Evolutionary conservation across 1,140 invertebrate species (phyloP), one percentile per base, ranked within the genome.

Genomic region (Teleogryllus occipitalis): DNA sequence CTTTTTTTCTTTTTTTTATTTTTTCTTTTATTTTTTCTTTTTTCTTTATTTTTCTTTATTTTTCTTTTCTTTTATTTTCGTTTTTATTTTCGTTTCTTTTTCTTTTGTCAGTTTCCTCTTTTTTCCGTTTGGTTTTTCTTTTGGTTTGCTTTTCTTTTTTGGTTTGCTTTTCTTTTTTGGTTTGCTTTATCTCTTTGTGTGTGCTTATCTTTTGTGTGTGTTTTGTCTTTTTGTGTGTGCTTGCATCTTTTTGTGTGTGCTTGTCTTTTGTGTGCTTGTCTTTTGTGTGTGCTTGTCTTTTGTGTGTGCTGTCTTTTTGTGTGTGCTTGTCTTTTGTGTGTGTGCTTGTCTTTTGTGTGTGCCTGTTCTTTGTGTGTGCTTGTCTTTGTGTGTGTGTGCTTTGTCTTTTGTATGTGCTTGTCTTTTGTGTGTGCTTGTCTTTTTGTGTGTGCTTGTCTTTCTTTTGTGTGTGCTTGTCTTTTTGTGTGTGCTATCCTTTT

Each of bases 121-220:
- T 22, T 75, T 75, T 75, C 27, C 8, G 12, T 75, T 75, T 75
- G 18, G 10, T 75, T 75, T 22, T 75, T 75, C 27, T 75, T 75
- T 75, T 22, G 18, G 8, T 75, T 75, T 22, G 18, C 27, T 75
- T 75, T 75, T 75, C 27, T 10, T 75, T 75, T 75, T 75, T 75
- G 8, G 27, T 22, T 75, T 75, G 8, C 22, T 75, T 75, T 75
- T 22, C 22, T 75, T 22, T 15, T 75, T 75, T 10, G 75, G 8
- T 75, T 75, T 21, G 75, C 18, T 21, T 22, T 76, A 12, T 22
- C 21, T n/a, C n/a, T 76, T 76, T 21, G 8, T 8, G 8, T 21
- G 10, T 21, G 75, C 75, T 76, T 21, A 10, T 22, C 54, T 8
- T 72, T 72, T 72, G 10, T 12, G 10, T 72, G 54, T 72, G 18